A percentile compares a stretch with the other conserved stretches of the same genome.
These are phyloP conservation scores for Lepidostoma basale DNA, from an alignment of 1,140 invertebrate genomes.

Conservation along the genomic window DNA sequence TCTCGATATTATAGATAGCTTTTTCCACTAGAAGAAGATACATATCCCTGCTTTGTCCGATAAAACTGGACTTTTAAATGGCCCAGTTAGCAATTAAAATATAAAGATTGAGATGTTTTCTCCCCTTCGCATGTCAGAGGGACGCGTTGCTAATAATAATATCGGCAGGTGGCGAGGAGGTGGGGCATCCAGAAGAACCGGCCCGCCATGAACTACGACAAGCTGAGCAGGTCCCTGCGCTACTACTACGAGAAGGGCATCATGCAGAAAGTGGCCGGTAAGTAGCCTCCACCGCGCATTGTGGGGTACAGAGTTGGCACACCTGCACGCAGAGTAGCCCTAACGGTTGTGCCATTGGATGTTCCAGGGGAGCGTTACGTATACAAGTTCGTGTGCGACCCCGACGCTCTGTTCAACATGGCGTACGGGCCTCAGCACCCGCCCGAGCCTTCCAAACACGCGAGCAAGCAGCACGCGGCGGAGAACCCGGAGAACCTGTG, in stretches of 20 bases:
- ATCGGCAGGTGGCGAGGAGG: conserved; percentile 72
- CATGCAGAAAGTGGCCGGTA: conserved; percentile 95
- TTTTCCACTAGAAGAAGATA: too few relatives aligned
- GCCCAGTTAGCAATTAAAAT: neutral
- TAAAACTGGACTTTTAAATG: too few relatives aligned
- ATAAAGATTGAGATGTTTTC: neutral
- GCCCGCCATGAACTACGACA: conserved; percentile 97
- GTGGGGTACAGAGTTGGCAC: too few relatives aligned
- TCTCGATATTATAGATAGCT: too few relatives aligned
- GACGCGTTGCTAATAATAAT: neutral
- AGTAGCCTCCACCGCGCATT: too few relatives aligned
- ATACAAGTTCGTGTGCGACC: conserved; percentile 95
- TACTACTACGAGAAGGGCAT: conserved; percentile 99
- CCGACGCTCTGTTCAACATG: conserved; percentile 90
- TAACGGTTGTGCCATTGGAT: too few relatives aligned
- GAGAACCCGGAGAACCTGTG: conserved; percentile 40
- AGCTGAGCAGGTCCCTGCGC: conserved; percentile 87
- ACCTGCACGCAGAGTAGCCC: too few relatives aligned
- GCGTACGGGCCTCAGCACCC: conserved; percentile 55
- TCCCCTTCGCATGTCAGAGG: neutral
- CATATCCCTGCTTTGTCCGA: too few relatives aligned
- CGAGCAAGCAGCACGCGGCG: neutral
- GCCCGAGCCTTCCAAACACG: conserved; percentile 7
- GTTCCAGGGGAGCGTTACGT: conserved; percentile 87
- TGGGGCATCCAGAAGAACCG: conserved; percentile 89